Conservation (phyloP, 1,140 invertebrate species). For the Aporrectodea caliginosa region DNA sequence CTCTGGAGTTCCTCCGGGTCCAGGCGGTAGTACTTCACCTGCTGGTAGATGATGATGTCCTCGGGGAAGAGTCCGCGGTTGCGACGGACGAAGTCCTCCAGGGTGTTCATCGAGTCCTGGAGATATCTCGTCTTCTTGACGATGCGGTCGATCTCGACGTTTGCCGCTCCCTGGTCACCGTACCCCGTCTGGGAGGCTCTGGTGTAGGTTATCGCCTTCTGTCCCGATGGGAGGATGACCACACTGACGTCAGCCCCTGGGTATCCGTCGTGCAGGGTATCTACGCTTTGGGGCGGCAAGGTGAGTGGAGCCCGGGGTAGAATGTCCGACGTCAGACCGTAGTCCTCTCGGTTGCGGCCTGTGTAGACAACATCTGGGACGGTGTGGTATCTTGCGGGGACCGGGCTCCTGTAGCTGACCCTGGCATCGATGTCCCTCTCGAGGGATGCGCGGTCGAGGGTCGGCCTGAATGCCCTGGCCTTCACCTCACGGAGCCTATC, state of each 20-base stretch:
- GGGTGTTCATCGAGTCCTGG: slow-evolving; percentile 13
- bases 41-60: slow-evolving; percentile 20
- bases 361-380: background rate
- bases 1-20: slow-evolving; percentile 9
- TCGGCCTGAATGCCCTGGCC: background rate
- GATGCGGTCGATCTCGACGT: slow-evolving; percentile 12
- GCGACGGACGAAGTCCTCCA: slow-evolving; percentile 19
- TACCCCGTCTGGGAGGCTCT: background rate
- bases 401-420: background rate
- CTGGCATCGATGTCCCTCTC: background rate
- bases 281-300: background rate
- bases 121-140: slow-evolving; percentile 19
- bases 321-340: background rate
- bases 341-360: background rate
- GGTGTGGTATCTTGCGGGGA: background rate
- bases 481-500: background rate
- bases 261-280: background rate
- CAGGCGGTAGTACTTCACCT: slow-evolving; percentile 22
- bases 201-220: background rate
- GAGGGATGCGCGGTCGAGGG: background rate
- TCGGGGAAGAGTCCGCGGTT: slow-evolving; percentile 20
- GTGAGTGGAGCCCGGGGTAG: background rate
- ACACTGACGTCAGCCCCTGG: background rate
- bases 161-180: background rate
- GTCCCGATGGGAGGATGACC: slow-evolving; percentile 17